These are phyloP conservation scores for Mimas tiliae DNA, from an alignment of 2,888 invertebrate species.

Conservation along the genomic window DNA sequence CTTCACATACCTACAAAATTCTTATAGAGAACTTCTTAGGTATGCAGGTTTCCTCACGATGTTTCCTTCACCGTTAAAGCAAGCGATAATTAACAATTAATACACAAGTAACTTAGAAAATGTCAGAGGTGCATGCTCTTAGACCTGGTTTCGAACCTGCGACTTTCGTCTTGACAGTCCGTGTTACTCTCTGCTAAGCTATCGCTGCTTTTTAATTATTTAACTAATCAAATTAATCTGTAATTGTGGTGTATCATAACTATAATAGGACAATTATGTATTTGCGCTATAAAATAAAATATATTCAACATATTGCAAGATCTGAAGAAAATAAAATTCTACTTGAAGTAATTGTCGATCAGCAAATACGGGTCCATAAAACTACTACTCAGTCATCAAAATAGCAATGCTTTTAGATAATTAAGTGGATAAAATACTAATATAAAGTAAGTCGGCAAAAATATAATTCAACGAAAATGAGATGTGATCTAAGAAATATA, in stretches of 20 bases:
- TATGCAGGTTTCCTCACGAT: too few relatives aligned
- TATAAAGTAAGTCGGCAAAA: background rate
- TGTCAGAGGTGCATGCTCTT: too few relatives aligned
- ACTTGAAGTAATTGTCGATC: background rate
- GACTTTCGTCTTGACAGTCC: too few relatives aligned
- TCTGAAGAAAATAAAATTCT: background rate
- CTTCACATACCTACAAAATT: too few relatives aligned
- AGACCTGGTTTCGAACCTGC: too few relatives aligned
- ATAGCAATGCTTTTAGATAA: conserved; percentile 6
- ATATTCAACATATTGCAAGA: background rate
- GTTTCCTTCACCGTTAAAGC: too few relatives aligned
- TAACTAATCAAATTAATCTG: too few relatives aligned
- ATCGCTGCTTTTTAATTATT: too few relatives aligned
- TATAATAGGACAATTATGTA: background rate
- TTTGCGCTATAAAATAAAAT: background rate
- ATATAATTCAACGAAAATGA: background rate
- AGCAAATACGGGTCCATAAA: background rate
- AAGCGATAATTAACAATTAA: too few relatives aligned
- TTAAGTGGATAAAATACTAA: background rate
- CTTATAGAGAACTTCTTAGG: too few relatives aligned
- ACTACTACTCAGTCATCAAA: background rate
- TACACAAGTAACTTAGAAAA: too few relatives aligned
- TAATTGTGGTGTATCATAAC: background rate
- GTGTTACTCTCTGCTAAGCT: too few relatives aligned
- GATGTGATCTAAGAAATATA: background rate